A percentile compares a stretch with the other conserved stretches of the same genome.
phyloP scores from a whole-genome alignment of 2,113 vertebrate species.

The Macrotus californicus region DNA sequence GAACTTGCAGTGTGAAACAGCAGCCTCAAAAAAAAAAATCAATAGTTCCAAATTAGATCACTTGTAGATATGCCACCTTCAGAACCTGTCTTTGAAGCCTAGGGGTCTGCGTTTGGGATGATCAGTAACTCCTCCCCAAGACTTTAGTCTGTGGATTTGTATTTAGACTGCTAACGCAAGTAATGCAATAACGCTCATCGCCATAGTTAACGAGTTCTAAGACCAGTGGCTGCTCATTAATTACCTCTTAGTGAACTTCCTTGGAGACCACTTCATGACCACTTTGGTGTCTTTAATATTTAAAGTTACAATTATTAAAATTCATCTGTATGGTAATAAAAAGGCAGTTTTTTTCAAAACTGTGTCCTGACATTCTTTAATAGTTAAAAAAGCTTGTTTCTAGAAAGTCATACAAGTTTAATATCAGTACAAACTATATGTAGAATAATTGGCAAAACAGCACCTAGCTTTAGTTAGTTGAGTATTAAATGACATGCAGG shows the following conservation, averaged over 20 bases:
- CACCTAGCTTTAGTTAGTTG: neutral
- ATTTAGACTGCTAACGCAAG: neutral
- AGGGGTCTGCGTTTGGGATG: neutral
- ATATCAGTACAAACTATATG: neutral
- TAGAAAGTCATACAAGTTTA: neutral
- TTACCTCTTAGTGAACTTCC: neutral
- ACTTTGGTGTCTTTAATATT: neutral
- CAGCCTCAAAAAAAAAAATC: slow-evolving; percentile 65
- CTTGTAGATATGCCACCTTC: slow-evolving; percentile 62
- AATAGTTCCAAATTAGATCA: slow-evolving; percentile 45
- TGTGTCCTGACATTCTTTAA: neutral
- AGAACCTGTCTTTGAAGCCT: slow-evolving; percentile 33
- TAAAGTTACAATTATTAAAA: neutral
- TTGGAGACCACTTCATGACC: neutral
- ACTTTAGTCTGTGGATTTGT: slow-evolving; percentile 7
- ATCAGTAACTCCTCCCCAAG: slow-evolving; percentile 21
- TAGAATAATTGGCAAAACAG: neutral
- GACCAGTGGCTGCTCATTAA: neutral
- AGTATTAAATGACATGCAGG: neutral
- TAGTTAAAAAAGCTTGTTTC: slow-evolving; percentile 9
- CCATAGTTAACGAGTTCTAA: neutral
- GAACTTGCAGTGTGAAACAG: slow-evolving; percentile 63
- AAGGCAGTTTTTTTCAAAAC: neutral
- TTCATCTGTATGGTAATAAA: neutral
- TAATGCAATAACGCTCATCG: neutral